These are phyloP conservation scores for Axis porcinus DNA, from an alignment of 2,113 vertebrate species.

Conservation along the genomic window DNA sequence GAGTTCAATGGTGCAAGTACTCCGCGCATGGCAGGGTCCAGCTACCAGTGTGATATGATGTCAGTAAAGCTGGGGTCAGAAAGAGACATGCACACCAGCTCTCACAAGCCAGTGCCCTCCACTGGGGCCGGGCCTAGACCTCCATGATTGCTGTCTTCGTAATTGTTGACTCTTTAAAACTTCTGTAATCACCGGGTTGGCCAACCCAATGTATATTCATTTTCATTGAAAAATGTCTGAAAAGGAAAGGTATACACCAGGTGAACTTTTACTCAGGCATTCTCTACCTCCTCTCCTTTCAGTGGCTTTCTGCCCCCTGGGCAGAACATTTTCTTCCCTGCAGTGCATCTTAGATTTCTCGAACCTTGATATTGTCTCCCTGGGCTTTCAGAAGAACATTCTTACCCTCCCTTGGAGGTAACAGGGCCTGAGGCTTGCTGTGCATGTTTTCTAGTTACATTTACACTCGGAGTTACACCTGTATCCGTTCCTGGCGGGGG, in stretches of 20 bases:
- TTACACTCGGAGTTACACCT: not conserved
- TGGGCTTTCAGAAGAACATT: not conserved
- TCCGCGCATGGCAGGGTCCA: not conserved
- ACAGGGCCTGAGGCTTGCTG: not conserved
- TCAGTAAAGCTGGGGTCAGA: not conserved
- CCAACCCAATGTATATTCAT: not conserved
- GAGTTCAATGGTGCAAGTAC: too few relatives aligned
- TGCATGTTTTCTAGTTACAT: not conserved
- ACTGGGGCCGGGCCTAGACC: not conserved
- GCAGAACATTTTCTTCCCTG: not conserved
- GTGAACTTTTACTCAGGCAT: not conserved
- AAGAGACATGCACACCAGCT: not conserved
- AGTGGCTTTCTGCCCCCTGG: not conserved
- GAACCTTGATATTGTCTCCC: not conserved
- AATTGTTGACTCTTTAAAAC: not conserved
- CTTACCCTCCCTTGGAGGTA: not conserved
- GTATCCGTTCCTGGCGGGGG: not conserved
- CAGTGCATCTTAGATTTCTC: not conserved
- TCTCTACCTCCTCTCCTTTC: not conserved
- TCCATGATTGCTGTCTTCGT: not conserved
- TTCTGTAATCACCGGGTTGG: not conserved
- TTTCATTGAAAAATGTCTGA: not conserved
- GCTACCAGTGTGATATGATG: not conserved
- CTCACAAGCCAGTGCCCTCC: not conserved
- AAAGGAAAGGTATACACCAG: not conserved